Base-by-base conservation (phyloP, 2,797 vertebrate genomes). In the Odontamblyopus lacepedii region DNA sequence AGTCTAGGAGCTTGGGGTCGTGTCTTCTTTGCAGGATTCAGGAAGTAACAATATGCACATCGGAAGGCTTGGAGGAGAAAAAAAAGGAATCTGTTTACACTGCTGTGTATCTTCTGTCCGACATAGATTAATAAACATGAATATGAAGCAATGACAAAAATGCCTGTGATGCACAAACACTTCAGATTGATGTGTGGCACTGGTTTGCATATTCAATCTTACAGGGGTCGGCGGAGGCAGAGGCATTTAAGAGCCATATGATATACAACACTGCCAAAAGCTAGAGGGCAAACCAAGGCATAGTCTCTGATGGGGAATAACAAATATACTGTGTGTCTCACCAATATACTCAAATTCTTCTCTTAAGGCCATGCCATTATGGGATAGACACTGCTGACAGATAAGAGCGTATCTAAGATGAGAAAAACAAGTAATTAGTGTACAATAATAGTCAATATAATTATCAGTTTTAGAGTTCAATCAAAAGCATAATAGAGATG, bases 281-380 rank as follows among this genome's bases (percentile, higher is more conserved):
- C 88, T 90, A 90, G 91, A 93, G 91, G 91, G 89, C 91, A 92
- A 93, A 92, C 80, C 85, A 89, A 92, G 82, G 84, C 89, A 76
- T 78, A 65, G 83, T 85, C 83, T 92, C 86, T 91, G 89, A 92
- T 92, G 81, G 88, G 90, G 88, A 92, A 84, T 88, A 90, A 93
- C 91, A 90, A 83, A 75, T 81, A 77, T 67, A 78, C 71, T 78
- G 81, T 71, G 78, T 88, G 90, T 85, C 97, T 98, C 95, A 99
- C 98, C 98, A 88, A 97, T 80, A 64, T 98, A 99, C 93, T 99
- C 98, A 95, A 98, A 99, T 90, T 99, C 98, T 87, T 99, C 98
- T 85, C 96, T 98, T 93, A 99, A 95, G 88, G 97, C 97, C 98
- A 99, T 99, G 84, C 97, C 98, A 90, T 99, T 99, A 92, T 99